phyloP scores from a whole-genome alignment of 2,797 vertebrate species.

The Xenops minutus region DNA sequence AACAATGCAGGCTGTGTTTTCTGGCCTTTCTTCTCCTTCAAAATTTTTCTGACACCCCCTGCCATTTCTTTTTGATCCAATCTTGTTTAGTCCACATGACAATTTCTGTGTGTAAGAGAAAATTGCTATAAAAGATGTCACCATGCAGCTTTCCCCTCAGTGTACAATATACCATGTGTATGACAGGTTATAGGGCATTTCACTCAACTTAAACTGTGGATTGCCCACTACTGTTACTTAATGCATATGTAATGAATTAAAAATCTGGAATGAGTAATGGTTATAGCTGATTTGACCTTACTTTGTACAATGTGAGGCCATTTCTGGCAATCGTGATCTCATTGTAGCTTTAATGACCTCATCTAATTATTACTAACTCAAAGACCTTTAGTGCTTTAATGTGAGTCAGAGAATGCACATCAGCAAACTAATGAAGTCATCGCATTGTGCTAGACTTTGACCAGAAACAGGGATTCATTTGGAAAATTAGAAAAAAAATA shows the following conservation, averaged over 20 bases:
- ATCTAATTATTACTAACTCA: conserved; percentile 76
- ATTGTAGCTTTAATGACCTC: conserved; percentile 77
- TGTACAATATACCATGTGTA: rapidly evolving
- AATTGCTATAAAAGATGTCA: not conserved
- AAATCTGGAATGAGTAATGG: conserved; percentile 55
- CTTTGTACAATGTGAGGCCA: conserved; percentile 52
- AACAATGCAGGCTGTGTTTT: not conserved
- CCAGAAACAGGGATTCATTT: conserved; percentile 73
- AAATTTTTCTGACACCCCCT: rapidly evolving
- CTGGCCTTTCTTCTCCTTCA: not conserved
- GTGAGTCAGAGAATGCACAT: conserved; percentile 59
- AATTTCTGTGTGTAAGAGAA: not conserved
- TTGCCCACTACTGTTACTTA: conserved; percentile 34
- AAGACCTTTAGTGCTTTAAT: conserved; percentile 69
- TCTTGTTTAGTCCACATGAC: not conserved
- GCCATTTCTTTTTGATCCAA: not conserved
- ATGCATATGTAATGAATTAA: conserved; percentile 54
- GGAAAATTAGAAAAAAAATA: conserved; percentile 66
- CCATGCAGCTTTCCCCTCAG: not conserved
- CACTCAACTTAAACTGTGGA: not conserved
- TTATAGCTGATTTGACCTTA: conserved; percentile 76
- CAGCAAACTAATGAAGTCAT: conserved; percentile 74
- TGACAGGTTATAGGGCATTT: not conserved
- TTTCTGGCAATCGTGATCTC: conserved; percentile 75
- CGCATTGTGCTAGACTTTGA: conserved; percentile 50